These are phyloP conservation scores for Caenorhabditis parvicauda DNA, from an alignment of 2,888 invertebrate genomes.

Conservation along the genomic window DNA sequence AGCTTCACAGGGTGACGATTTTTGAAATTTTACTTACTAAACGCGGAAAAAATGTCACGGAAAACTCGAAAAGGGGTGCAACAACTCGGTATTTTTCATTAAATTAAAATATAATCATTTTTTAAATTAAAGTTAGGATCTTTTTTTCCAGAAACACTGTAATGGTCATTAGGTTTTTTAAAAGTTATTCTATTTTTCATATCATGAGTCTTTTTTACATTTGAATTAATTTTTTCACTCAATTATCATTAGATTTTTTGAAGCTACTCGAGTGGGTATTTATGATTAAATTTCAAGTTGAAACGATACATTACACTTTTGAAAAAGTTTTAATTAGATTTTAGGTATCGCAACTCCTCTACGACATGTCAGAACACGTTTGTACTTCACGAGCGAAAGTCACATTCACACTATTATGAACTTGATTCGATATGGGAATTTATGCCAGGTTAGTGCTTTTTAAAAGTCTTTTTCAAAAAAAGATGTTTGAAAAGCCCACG, in stretches of 20 bases:
- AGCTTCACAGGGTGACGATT: conserved; percentile 65
- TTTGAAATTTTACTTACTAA: not conserved
- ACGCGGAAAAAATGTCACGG: too few relatives aligned
- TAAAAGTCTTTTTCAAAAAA: not conserved
- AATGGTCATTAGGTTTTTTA: too few relatives aligned
- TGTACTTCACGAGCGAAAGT: conserved; percentile 98
- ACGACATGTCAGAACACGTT: conserved; percentile 91
- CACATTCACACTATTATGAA: conserved; percentile 97
- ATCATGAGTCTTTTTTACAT: too few relatives aligned
- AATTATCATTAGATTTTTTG: too few relatives aligned
- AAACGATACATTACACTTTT: not conserved
- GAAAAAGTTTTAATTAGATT: conserved; percentile 61
- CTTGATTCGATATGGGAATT: conserved; percentile 72
- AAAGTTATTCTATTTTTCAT: too few relatives aligned
- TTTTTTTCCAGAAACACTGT: too few relatives aligned
- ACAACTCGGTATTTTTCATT: not conserved
- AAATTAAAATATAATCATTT: not conserved
- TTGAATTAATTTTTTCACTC: too few relatives aligned
- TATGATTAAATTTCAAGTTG: not conserved
- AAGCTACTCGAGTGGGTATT: too few relatives aligned
- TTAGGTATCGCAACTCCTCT: conserved; percentile 97
- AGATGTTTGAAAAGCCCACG: not conserved
- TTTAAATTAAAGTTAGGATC: too few relatives aligned
- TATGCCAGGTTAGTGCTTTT: conserved; percentile 43
- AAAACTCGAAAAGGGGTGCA: too few relatives aligned